phyloP scores from a whole-genome alignment of 2,888 invertebrate species.

The Tuta absoluta region DNA sequence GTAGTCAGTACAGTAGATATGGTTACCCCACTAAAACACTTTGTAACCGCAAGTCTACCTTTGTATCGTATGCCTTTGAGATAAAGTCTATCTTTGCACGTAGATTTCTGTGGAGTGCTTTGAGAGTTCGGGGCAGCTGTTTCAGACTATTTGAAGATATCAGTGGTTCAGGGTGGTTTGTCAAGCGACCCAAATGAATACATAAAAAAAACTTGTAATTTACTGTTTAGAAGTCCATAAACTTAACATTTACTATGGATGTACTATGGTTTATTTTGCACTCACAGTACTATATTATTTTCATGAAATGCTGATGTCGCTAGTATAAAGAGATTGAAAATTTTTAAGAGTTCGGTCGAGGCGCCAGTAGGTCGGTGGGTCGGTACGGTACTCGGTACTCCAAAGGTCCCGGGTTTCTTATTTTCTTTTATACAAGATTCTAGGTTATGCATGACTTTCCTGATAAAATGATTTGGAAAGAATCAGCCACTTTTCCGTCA shows the following conservation, averaged over 20 bases:
- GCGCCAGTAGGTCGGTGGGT: too few relatives aligned
- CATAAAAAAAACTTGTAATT: neutral
- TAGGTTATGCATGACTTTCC: too few relatives aligned
- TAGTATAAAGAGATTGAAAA: too few relatives aligned
- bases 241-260: neutral
- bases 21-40: constrained; percentile 4
- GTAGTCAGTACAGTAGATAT: constrained; percentile 9
- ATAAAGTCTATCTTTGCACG: neutral
- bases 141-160: constrained; percentile 11
- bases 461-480: too few relatives aligned
- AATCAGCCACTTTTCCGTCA: too few relatives aligned
- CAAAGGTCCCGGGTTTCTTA: too few relatives aligned
- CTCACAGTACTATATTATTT: too few relatives aligned
- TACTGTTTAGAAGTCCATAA: neutral
- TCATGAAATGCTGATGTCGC: too few relatives aligned
- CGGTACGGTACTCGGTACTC: too few relatives aligned
- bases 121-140: neutral
- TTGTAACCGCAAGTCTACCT: neutral
- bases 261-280: too few relatives aligned
- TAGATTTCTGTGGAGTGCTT: neutral
- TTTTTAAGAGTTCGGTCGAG: too few relatives aligned
- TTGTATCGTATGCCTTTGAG: neutral
- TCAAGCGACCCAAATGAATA: neutral
- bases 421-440: too few relatives aligned
- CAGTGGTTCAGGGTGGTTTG: neutral